Percentiles rank a stretch among this genome's conserved stretches.
These are phyloP conservation scores for Acleris sparsana DNA, from an alignment of 2,888 invertebrate genomes.

Conservation along the genomic window DNA sequence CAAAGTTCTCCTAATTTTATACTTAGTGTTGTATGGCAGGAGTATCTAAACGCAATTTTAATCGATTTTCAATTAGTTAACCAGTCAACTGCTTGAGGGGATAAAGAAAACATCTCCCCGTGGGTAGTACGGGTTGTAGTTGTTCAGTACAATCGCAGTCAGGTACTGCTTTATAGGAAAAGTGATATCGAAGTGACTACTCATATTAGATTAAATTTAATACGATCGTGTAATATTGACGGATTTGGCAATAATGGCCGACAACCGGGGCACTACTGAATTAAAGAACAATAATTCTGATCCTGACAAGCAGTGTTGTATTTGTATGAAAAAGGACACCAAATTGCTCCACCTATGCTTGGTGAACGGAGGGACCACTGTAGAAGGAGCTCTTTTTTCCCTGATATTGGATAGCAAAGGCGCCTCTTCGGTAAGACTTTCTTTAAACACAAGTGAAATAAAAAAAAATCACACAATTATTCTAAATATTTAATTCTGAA, in stretches of 20 bases:
- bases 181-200: no score
- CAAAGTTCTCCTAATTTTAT: not conserved
- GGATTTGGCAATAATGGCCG: not conserved
- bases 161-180: no score
- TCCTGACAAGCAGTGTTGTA: conserved; percentile 21
- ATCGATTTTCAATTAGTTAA: conserved; percentile 27
- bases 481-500: no score
- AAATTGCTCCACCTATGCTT: conserved; percentile 29
- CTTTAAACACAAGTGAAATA: no score
- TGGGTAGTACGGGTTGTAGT: not conserved
- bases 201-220: no score
- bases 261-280: not conserved
- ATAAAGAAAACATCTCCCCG: conserved; percentile 17
- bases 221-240: not conserved
- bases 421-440: no score
- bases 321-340: conserved; percentile 28
- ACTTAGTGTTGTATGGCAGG: not conserved
- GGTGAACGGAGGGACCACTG: conserved; percentile 25
- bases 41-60: conserved; percentile 21
- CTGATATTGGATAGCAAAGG: conserved; percentile 10
- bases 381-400: conserved; percentile 8
- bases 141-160: no score
- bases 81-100: not conserved
- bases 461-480: no score
- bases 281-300: not conserved